Conservation (phyloP, 2,888 invertebrate genomes). For the Eilema griseolum region DNA sequence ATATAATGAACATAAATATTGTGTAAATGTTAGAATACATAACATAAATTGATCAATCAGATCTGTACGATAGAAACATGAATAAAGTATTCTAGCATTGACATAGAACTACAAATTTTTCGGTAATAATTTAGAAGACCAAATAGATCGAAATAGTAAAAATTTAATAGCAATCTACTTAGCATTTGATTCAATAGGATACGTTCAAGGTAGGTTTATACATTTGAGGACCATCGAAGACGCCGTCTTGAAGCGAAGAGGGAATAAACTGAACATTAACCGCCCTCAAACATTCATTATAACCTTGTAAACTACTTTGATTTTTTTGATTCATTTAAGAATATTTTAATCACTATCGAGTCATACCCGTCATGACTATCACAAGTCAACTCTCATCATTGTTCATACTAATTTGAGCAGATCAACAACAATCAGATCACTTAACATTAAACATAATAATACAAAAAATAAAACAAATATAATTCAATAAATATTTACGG, state of each 20-base stretch:
- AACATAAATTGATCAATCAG: neutral
- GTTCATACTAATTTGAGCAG: too few species aligned
- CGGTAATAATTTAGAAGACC: neutral
- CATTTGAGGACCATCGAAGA: too few species aligned
- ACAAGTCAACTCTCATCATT: neutral
- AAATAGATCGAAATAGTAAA: constrained; percentile 13
- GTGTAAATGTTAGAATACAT: constrained; percentile 24
- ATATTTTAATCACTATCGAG: neutral
- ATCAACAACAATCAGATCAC: neutral
- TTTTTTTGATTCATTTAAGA: neutral
- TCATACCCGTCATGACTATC: neutral
- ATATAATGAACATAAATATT: constrained; percentile 14
- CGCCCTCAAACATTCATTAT: too few species aligned
- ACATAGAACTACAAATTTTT: neutral
- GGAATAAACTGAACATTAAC: too few species aligned
- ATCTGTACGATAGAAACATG: neutral
- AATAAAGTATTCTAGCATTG: constrained; percentile 14
- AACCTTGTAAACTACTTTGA: neutral
- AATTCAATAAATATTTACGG: neutral
- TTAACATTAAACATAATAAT: neutral
- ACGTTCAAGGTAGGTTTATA: too few species aligned
- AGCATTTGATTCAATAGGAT: constrained; percentile 21
- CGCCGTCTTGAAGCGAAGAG: too few species aligned
- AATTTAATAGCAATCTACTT: constrained; percentile 36
- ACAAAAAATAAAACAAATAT: neutral